Conservation (phyloP, 35 echinoderm and acorn worm species). For the Strongylocentrotus purpuratus region DNA sequence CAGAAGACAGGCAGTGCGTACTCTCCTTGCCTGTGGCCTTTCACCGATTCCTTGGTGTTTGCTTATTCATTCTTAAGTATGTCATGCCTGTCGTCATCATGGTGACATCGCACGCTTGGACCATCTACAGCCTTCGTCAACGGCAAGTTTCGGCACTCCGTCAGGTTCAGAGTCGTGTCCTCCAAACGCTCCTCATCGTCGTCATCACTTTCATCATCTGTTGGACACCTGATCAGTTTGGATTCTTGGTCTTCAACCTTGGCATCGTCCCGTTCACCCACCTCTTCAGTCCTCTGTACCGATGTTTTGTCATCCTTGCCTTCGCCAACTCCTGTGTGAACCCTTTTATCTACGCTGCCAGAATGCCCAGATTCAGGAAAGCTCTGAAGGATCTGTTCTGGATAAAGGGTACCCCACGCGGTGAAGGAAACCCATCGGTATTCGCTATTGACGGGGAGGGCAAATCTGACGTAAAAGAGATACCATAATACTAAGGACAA, state of each 20-base stretch:
- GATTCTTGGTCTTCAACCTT: conserved; percentile 76
- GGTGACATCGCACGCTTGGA: conserved; percentile 55
- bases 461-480: not conserved
- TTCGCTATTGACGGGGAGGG: not conserved
- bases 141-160: conserved; percentile 53
- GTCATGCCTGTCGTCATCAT: conserved; percentile 86
- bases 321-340: conserved; percentile 89
- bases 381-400: conserved; percentile 54
- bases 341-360: conserved; percentile 85
- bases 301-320: conserved; percentile 69
- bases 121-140: conserved; percentile 7
- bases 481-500: too few relatives aligned
- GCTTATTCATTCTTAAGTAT: conserved; percentile 64
- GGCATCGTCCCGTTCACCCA: conserved; percentile 56
- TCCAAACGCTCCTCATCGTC: conserved; percentile 79
- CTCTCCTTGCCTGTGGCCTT: not conserved
- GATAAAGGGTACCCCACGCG: not conserved
- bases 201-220: conserved; percentile 90
- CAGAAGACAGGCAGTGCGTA: not conserved
- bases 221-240: conserved; percentile 82
- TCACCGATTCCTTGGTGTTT: conserved; percentile 56
- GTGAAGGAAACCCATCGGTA: not conserved
- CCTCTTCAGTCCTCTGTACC: conserved; percentile 61
- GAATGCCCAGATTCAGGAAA: conserved; percentile 74
- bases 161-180: conserved; percentile 64